These are phyloP conservation scores for crab-eating macaque (Macaca fascicularis) DNA, from an alignment of 2,113 vertebrate species.

Conservation along the genomic window T2T-MFA8v1.1 NC_088381.1:51735501-51736000, in stretches of 20 bases:
- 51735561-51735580: not conserved
- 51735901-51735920: constrained; percentile 84
- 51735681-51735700: constrained; percentile 58
- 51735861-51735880: constrained; percentile 81
- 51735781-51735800: constrained; percentile 93
- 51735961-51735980: constrained; percentile 88
- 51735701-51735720: constrained; percentile 71
- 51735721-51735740: constrained; percentile 87
- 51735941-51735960: constrained; percentile 83
- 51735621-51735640: constrained; percentile 43
- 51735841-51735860: constrained; percentile 88
- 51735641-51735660: constrained; percentile 28
- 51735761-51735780: constrained; percentile 90
- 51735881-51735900: constrained; percentile 84
- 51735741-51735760: constrained; percentile 89
- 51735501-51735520: not conserved
- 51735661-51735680: constrained; percentile 59
- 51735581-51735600: constrained; percentile 66
- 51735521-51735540: constrained; percentile 34
- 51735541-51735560: constrained; percentile 48
- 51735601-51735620: constrained; percentile 56
- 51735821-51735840: constrained; percentile 92
- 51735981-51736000: constrained; percentile 90
- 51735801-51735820: constrained; percentile 93
- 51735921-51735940: constrained; percentile 84